Evolutionary conservation across 2,113 vertebrate species (phyloP), one percentile per base, ranked within the genome.

Genomic region (Oryzias melastigma): DNA sequence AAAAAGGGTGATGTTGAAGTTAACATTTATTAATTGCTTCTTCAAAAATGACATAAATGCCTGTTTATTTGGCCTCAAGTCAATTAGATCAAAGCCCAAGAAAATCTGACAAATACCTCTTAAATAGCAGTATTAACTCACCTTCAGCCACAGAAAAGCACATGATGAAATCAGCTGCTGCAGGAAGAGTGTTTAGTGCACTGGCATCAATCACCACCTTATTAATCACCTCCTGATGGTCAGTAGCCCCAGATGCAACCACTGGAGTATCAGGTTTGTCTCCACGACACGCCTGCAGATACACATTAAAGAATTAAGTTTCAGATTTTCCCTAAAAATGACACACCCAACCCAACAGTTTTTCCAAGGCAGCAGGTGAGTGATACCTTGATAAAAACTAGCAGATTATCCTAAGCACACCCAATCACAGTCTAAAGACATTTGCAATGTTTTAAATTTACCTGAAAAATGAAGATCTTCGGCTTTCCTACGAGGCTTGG

Each of bases 101-200:
- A 22, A 13, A 25, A 25, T 10, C 15, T 43, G 18, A 41, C 29
- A 24, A 1, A 4, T 3, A 12, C 2, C 20, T 51, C 22, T 51
- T n/a, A 5, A 40, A 15, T 5, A n/a, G 25, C 4, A 22, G 22
- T 18, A 15, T 45, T 2, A 13, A 16, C 85, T 84, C 75, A 97
- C 97, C 97, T 92, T 96, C 93, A 0, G 96, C 96, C 45, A 99
- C 97, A 1, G 97, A 99, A 82, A 98, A 99, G 64, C 97, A 99
- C 96, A 99, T 98, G 73, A 99, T 87, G 60, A 98, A 99, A 75
- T 99, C 97, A 0, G 97, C 97, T 1, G 94, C 96, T 0, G 97
- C 94, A 2, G 97, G 97, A 52, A 99, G 86, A 0, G 95, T 95
- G 10, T 91, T 87, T 5, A 96, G 46, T 0, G 90, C 83, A 4